These are phyloP conservation scores for Atractosteus spatula DNA, from an alignment of 2,113 vertebrate genomes.

Conservation along the genomic window DNA sequence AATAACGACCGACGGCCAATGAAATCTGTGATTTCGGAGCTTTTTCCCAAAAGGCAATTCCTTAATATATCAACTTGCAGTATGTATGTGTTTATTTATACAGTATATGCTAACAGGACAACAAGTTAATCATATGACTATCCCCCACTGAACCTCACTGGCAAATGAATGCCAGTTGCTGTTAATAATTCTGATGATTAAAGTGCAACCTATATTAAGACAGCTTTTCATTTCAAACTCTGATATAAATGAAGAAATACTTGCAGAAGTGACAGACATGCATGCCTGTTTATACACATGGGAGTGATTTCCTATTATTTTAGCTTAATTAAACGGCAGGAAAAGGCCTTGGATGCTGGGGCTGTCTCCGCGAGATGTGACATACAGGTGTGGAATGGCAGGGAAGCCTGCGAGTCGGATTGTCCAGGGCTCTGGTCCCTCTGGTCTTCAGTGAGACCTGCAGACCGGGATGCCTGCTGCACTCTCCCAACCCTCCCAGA, in stretches of 20 bases:
- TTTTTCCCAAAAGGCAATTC: background rate
- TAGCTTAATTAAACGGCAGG: background rate
- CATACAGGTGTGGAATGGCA: background rate
- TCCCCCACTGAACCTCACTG: background rate
- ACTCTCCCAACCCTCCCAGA: too few relatives aligned
- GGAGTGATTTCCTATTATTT: background rate
- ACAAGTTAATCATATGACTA: background rate
- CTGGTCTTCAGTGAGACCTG: too few relatives aligned
- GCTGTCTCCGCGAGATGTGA: background rate
- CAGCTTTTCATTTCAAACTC: constrained; percentile 12
- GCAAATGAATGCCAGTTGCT: constrained; percentile 24
- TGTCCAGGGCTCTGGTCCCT: too few relatives aligned
- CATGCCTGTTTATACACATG: constrained; percentile 16
- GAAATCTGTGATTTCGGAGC: background rate
- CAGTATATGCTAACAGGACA: background rate
- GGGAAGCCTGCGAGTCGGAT: too few relatives aligned
- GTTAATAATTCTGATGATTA: constrained; percentile 23
- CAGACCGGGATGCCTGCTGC: too few relatives aligned
- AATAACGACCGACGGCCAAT: background rate
- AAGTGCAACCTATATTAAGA: constrained; percentile 8
- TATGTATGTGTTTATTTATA: background rate
- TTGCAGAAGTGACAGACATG: constrained; percentile 25
- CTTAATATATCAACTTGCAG: background rate
- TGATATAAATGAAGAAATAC: background rate
- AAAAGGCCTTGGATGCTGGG: background rate